Evolutionary conservation across 1,140 invertebrate genomes (phyloP), one percentile per base, ranked within the genome.

Genomic region (Platyura marginata): DNA sequence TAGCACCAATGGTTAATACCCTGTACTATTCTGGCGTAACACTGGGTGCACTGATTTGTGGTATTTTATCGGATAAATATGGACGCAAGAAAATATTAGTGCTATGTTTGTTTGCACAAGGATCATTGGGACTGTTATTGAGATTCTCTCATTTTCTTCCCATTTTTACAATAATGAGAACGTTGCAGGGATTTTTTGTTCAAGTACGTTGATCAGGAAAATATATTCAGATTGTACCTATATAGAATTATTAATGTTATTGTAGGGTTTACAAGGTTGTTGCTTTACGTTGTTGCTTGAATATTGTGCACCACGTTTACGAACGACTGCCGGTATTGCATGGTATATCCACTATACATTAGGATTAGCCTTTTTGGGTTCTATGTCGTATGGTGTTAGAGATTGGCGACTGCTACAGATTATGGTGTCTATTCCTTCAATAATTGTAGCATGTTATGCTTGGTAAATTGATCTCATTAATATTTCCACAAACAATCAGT

Each of bases 231-330:
- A n/a, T n/a, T n/a, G n/a, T n/a, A n/a, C n/a, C n/a, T n/a, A n/a
- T n/a, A n/a, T n/a, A n/a, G n/a, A n/a, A n/a, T n/a, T n/a, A n/a
- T n/a, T n/a, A n/a, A n/a, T n/a, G n/a, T n/a, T n/a, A n/a, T n/a
- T n/a, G n/a, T n/a, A 44, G 38, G 43, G 43, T 4, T 34, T 44
- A 18, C 43, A 40, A 34, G 40, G 21, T 3, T 44, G 36, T 20
- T 32, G 23, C 5, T 44, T 40, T 22, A 40, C 38, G 8, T 21
- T 44, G 13, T 21, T 38, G 19, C 9, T 44, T 15, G 43, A 44
- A 22, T 44, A 38, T 22, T 44, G 43, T 44, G 23, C 43, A 15
- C 6, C 43, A 18, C 9, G 36, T 25, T 19, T 16, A 11, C 43
- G 43, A 10, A 44, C 43, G 15, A 33, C 22, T 4, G 36, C 37